phyloP scores from a whole-genome alignment of 2,888 invertebrate species.

The Prosapia bicincta region DNA sequence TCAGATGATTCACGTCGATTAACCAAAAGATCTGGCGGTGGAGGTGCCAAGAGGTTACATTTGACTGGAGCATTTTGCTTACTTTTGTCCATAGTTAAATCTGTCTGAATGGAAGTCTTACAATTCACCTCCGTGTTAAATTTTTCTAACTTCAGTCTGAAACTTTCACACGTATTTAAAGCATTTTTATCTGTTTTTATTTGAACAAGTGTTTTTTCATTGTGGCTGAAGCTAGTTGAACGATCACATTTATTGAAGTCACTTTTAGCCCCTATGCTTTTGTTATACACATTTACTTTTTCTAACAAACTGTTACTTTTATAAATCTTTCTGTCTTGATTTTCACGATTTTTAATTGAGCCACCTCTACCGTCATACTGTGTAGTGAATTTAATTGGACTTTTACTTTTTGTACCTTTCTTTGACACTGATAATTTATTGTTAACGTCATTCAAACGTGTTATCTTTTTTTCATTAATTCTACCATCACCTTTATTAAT shows the following conservation, averaged over 20 bases:
- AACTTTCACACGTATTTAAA: not conserved
- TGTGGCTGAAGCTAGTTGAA: not conserved
- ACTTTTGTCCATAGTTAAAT: not conserved
- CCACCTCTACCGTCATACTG: not conserved
- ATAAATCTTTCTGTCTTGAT: not conserved
- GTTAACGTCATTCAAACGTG: not conserved
- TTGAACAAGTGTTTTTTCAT: not conserved
- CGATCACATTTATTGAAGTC: not conserved
- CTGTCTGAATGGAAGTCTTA: not conserved
- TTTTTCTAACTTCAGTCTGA: not conserved
- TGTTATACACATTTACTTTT: not conserved
- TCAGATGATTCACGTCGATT: constrained; percentile 24
- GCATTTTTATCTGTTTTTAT: not conserved
- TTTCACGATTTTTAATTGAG: not conserved
- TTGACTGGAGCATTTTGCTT: constrained; percentile 6
- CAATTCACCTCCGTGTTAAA: not conserved
- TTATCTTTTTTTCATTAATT: not conserved
- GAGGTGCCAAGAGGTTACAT: constrained; percentile 28
- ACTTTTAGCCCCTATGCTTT: not conserved
- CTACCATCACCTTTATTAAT: not conserved
- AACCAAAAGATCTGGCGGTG: constrained; percentile 20
- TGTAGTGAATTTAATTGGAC: not conserved
- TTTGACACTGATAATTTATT: not conserved
- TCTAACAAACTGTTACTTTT: not conserved
- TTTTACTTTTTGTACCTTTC: not conserved